Base-by-base conservation (phyloP, 2,113 vertebrate species). In the Sterrhoptilus dennistouni region DNA sequence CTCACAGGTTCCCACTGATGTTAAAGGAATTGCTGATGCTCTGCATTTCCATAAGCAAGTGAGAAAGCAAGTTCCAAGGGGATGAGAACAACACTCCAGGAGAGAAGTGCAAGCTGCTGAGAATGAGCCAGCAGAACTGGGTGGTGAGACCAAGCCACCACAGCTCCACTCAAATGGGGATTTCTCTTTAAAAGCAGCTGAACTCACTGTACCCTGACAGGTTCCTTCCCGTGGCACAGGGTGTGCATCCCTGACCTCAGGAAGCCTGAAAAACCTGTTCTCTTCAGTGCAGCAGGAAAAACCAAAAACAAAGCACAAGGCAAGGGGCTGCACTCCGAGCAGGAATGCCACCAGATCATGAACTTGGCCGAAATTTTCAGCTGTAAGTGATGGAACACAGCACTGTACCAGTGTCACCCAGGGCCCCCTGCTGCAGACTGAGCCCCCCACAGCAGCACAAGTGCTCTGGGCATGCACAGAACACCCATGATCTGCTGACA, bases 261-360 rank as follows among this genome's bases (percentile, higher is more conserved):
- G 94, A 91, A 96, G 95, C 96, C 74, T 81, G 96, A 96, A 95
- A 97, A 97, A 95, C 94, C 95, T 94, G 96, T 94, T 96, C 89
- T 79, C 66, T 60, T 93, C 76, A 93, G 50, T 15, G 72, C 54
- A 92, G 88, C 86, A 92, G 92, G 94, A 95, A 95, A 96, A 95
- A 77, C 54, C 42, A 16, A 95, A 94, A 96, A 92, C 88, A 90
- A 92, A 95, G 85, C 38, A 75, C 14, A 36, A 79, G 71, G 59
- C 88, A 69, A n/a, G 19, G 47, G 82, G 33, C 66, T 85, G 85
- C 52, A 19, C 75, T 64, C 3, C 0, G 29, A 45, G 47, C 71
- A 87, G 68, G 72, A 96, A 88, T 54, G 88, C 59, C 82, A 90
- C 29, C 36, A 74, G 75, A 40, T 61, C 40, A 24, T 38, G 59